Evolutionary conservation across 2,113 vertebrate genomes (phyloP).

Genomic region (Saccopteryx bilineata): DNA sequence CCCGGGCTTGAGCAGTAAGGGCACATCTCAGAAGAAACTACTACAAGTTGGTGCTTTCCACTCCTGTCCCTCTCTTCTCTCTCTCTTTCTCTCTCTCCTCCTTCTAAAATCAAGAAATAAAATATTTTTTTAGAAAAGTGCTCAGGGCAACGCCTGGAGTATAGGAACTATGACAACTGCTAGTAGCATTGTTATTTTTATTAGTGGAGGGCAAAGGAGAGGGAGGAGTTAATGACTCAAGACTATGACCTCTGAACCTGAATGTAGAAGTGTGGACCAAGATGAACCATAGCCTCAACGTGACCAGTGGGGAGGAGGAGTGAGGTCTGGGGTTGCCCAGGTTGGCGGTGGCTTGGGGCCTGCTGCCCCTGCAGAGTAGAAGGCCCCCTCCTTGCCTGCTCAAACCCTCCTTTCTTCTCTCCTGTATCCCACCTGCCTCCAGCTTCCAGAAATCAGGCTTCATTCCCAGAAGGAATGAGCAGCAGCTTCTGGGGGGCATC

Average conservation of each 20-base stretch:
- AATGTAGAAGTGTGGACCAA: not conserved
- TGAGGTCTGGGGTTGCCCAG: not conserved
- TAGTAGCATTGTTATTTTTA: not conserved
- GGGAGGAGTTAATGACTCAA: not conserved
- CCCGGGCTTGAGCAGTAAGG: too few relatives aligned
- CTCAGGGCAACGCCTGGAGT: not conserved
- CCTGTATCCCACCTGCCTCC: not conserved
- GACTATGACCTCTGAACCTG: not conserved
- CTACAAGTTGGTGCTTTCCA: too few relatives aligned
- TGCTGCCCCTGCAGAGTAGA: fast-evolving
- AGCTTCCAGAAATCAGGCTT: constrained; percentile 38
- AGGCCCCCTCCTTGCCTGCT: not conserved
- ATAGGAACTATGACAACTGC: fast-evolving
- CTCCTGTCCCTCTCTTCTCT: too few relatives aligned
- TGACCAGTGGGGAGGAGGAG: not conserved
- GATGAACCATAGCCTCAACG: not conserved
- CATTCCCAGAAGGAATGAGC: not conserved
- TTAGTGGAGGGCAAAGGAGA: not conserved
- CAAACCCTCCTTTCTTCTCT: not conserved
- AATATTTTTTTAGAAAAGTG: not conserved
- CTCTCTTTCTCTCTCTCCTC: too few relatives aligned
- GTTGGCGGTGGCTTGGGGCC: not conserved
- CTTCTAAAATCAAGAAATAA: too few relatives aligned
- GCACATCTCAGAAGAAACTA: too few relatives aligned
- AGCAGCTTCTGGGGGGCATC: constrained; percentile 75